Percentiles rank a stretch among this genome's conserved stretches.
Conservation (phyloP, 64 coral and sea anemone species). For the Montipora sp. region DNA sequence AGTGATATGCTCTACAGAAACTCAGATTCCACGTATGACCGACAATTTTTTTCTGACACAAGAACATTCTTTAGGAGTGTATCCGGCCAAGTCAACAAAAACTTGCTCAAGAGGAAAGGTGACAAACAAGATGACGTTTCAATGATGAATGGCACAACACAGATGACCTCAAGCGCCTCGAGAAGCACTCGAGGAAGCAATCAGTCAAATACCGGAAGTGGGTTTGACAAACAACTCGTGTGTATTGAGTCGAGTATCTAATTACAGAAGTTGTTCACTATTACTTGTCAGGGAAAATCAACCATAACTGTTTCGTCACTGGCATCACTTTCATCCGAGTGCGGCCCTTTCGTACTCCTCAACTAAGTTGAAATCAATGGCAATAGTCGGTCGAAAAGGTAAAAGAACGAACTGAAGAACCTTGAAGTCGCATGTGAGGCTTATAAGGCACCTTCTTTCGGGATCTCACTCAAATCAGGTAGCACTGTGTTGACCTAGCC, state of each 20-base stretch:
- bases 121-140: background rate
- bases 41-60: conserved; percentile 24
- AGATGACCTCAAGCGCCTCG: background rate
- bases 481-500: too few relatives aligned
- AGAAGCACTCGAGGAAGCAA: background rate
- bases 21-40: background rate
- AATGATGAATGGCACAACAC: background rate
- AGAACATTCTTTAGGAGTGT: conserved; percentile 1
- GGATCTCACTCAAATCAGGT: too few relatives aligned
- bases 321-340: too few relatives aligned
- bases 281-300: background rate
- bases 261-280: background rate
- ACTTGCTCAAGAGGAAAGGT: background rate
- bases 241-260: conserved; percentile 13
- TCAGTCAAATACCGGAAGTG: background rate
- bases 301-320: too few relatives aligned
- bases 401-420: too few relatives aligned
- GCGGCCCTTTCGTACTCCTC: too few relatives aligned
- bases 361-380: too few relatives aligned
- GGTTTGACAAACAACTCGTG: background rate
- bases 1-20: background rate
- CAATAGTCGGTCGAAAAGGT: too few relatives aligned
- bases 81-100: background rate
- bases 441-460: too few relatives aligned
- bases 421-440: too few relatives aligned